A percentile compares a stretch with the other conserved stretches of the same genome.
Evolutionary conservation across 2,113 vertebrate species (phyloP).

Genomic region (Takifugu flavidus): DNA sequence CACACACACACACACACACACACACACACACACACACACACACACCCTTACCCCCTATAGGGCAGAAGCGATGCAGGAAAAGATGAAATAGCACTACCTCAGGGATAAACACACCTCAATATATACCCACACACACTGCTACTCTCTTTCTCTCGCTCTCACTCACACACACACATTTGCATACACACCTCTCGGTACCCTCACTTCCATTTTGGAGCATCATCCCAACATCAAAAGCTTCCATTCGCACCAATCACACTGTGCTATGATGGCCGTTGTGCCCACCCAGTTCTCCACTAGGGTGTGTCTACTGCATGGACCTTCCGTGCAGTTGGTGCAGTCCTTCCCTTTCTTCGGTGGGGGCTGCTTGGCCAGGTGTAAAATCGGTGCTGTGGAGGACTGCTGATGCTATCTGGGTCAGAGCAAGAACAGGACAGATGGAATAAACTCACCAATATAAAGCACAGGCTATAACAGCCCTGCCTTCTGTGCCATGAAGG

Average conservation of each 20-base stretch:
- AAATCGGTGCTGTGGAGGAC: slow-evolving; percentile 49
- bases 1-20: slow-evolving; percentile 1
- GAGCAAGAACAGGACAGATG: slow-evolving; percentile 20
- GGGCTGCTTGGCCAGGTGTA: slow-evolving; percentile 52
- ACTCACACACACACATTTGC: slow-evolving; percentile 12
- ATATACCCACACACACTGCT: slow-evolving; percentile 20
- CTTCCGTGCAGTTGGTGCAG: no score
- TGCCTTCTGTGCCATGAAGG: no score
- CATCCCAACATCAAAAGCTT: slow-evolving; percentile 55
- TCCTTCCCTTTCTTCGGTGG: slow-evolving; percentile 8
- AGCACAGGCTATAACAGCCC: neutral
- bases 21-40: slow-evolving; percentile 14
- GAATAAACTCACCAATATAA: slow-evolving; percentile 18
- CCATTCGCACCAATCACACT: slow-evolving; percentile 57
- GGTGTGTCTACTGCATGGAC: neutral
- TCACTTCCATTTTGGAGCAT: slow-evolving; percentile 23
- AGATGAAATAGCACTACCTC: slow-evolving; percentile 70
- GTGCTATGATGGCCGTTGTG: slow-evolving; percentile 30
- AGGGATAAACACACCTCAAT: slow-evolving; percentile 71
- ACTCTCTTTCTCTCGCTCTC: slow-evolving; percentile 8
- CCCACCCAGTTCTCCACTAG: no score
- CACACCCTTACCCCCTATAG: slow-evolving; percentile 48
- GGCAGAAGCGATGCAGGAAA: slow-evolving; percentile 65
- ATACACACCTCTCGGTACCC: slow-evolving; percentile 17
- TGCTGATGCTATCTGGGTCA: slow-evolving; percentile 61